A percentile compares a stretch with the other conserved stretches of the same genome.
Conservation (phyloP, 1,140 invertebrate genomes). For the Copidosoma floridanum region DNA sequence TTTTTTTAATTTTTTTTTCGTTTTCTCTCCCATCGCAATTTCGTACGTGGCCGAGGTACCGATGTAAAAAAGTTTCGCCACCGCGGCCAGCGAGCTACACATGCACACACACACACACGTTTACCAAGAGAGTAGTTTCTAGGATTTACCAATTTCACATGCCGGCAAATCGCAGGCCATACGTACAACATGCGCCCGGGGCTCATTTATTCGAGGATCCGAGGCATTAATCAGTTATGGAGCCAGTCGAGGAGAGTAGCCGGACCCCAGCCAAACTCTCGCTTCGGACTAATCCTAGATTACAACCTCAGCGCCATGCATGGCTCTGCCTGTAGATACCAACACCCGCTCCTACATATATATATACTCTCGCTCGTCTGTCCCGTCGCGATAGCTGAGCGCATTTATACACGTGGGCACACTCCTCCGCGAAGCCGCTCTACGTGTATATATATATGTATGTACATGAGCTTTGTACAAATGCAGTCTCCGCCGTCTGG, state of each 20-base stretch:
- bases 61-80: conserved; percentile 12
- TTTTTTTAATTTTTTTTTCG: neutral
- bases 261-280: too few relatives aligned
- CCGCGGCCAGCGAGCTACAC: too few relatives aligned
- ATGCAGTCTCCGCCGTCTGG: too few relatives aligned
- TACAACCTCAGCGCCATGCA: neutral
- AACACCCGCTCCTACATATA: neutral
- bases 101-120: too few relatives aligned
- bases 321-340: too few relatives aligned
- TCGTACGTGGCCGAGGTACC: neutral
- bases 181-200: too few relatives aligned
- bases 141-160: neutral
- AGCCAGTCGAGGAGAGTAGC: neutral
- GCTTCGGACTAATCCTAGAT: conserved; percentile 9
- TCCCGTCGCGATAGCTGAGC: neutral
- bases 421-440: too few relatives aligned
- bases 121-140: neutral
- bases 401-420: too few relatives aligned
- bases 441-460: too few relatives aligned
- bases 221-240: neutral
- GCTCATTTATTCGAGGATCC: neutral
- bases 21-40: conserved; percentile 6
- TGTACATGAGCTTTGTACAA: too few relatives aligned
- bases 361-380: neutral
- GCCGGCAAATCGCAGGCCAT: neutral